These are phyloP conservation scores for Bagarius yarrelli DNA, from an alignment of 2,113 vertebrate species.

Conservation along the genomic window DNA sequence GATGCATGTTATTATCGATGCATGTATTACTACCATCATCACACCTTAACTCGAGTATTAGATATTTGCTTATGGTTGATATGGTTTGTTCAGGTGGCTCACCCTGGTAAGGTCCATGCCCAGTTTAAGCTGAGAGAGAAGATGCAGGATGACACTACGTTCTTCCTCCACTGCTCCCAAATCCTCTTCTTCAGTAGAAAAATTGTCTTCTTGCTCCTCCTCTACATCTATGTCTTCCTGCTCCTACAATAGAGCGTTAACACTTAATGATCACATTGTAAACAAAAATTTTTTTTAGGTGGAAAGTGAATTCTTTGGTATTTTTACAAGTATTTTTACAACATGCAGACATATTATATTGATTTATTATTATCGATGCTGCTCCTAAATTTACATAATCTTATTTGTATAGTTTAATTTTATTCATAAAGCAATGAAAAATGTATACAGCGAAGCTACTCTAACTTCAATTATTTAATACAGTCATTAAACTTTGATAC, in stretches of 20 bases:
- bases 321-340: too few species aligned
- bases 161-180: constrained; percentile 93
- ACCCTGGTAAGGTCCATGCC: constrained; percentile 99
- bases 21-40: too few species aligned
- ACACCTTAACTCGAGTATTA: neutral
- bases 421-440: neutral
- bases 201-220: constrained; percentile 85
- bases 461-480: neutral
- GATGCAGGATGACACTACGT: constrained; percentile 94
- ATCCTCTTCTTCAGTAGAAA: constrained; percentile 85
- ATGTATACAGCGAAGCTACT: neutral
- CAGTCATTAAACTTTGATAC: neutral
- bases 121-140: constrained; percentile 96
- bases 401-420: neutral
- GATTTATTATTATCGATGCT: neutral
- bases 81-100: constrained; percentile 42
- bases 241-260: constrained; percentile 71
- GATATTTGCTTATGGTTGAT: neutral
- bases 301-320: neutral
- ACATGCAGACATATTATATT: neutral
- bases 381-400: neutral
- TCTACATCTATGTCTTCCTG: constrained; percentile 85
- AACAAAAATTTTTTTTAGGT: neutral
- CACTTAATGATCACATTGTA: neutral
- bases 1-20: neutral